phyloP scores from a whole-genome alignment of 2,113 vertebrate species.

The Phyllostomus discolor region DNA sequence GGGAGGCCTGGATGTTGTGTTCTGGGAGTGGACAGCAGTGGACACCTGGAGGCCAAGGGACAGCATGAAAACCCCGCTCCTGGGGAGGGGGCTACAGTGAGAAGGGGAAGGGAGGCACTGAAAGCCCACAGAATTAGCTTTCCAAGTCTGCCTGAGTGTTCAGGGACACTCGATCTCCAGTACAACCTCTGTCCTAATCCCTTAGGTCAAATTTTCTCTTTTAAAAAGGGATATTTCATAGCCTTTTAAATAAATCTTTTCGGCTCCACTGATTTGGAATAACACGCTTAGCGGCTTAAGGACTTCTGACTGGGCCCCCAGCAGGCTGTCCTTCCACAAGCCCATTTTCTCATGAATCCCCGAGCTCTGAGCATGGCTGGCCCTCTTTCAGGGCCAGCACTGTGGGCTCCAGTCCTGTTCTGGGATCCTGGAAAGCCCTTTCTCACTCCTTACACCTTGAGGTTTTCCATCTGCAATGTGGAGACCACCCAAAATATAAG shows the following conservation, averaged over 20 bases:
- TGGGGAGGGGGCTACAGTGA: not conserved
- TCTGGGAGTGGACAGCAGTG: not conserved
- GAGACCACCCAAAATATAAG: not conserved
- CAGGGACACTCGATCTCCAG: conserved; percentile 32
- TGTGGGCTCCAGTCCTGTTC: not conserved
- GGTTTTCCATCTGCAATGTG: not conserved
- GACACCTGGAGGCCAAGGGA: not conserved
- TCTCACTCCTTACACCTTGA: not conserved
- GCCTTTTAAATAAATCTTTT: conserved; percentile 61
- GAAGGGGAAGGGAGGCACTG: not conserved
- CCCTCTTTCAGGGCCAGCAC: not conserved
- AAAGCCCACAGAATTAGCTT: not conserved
- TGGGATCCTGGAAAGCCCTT: not conserved
- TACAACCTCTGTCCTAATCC: conserved; percentile 41
- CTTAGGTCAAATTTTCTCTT: conserved; percentile 17
- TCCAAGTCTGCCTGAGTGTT: not conserved
- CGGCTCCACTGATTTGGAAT: conserved; percentile 66
- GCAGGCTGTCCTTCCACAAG: not conserved
- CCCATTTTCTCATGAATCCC: conserved; percentile 38
- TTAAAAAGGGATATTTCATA: conserved; percentile 39
- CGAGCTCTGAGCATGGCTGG: not conserved
- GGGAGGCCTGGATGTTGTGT: not conserved
- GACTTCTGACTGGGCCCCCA: not conserved
- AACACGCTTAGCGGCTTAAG: conserved; percentile 56
- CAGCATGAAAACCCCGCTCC: not conserved